Evolutionary conservation across 1,140 invertebrate genomes (phyloP), one percentile per base, ranked within the genome.

Genomic region (Cyphomyrmex costatus): DNA sequence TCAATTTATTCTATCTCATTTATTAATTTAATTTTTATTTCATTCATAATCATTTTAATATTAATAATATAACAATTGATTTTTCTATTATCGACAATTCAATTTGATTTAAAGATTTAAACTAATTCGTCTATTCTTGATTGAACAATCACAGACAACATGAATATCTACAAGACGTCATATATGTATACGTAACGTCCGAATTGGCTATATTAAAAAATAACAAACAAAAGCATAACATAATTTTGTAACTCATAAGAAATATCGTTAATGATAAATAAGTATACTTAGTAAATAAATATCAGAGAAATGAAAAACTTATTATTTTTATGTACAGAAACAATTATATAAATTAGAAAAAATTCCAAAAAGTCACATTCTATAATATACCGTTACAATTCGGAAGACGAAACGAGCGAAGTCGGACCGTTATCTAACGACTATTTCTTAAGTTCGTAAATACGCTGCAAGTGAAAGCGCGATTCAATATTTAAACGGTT

Each of bases 401-500:
- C 42, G 19, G 1, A 79, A 78, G 19, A 51, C 19, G 46, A 51
- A 78, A 65, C 19, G 14, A 78, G 16, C 19, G n/a, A 66, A 51
- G 42, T 53, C 24, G 27, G 14, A 33, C 77, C 61, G 76, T 79
- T 79, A 79, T 51, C 61, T 66, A 78, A 46, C 42, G 42, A 27
- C 19, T n/a, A 68, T 79, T 79, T 79, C n/a, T 51, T 65, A 68
- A 79, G 61, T 68, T 79, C 27, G 63, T 68, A 79, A 78, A 78
- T 66, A 78, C 60, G 61, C 42, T 10, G 42, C 42, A 19, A 68
- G 77, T 79, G 77, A 79, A 79, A 79, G 77, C 77, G 42, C 77
- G 77, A 79, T 51, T 79, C 46, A 68, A 79, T 79, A 68, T 79
- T 79, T 79, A 79, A 51, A 53, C 27, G 76, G 42, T 65, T 51